Conservation (phyloP, 1,140 invertebrate genomes). For the Cherax destructor region DNA sequence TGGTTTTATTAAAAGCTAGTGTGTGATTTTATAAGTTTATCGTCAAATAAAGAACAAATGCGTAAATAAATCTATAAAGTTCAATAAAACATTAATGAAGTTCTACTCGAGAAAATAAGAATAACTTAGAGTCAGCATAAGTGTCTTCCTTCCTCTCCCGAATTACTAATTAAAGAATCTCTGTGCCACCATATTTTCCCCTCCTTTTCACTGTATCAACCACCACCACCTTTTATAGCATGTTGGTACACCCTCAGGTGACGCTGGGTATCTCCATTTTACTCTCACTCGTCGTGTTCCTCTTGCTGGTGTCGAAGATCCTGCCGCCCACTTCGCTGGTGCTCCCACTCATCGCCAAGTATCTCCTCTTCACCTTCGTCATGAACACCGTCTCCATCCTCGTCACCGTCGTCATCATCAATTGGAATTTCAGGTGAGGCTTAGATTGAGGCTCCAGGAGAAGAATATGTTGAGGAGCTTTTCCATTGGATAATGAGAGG, state of each 20-base stretch:
- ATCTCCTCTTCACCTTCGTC: slow-evolving; percentile 98
- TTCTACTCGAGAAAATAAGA: no score
- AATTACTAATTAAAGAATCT: no score
- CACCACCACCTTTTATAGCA: background rate
- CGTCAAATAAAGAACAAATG: no score
- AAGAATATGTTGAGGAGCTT: background rate
- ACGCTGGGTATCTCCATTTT: slow-evolving; percentile 98
- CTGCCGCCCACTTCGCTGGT: slow-evolving; percentile 97
- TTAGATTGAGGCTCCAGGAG: background rate
- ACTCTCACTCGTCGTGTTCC: slow-evolving; percentile 98
- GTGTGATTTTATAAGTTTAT: no score
- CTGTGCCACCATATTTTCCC: no score
- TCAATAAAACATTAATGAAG: no score
- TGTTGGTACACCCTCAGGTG: slow-evolving; percentile 76
- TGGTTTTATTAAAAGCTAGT: no score
- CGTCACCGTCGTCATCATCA: slow-evolving; percentile 99
- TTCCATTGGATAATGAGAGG: background rate
- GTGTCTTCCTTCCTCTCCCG: no score
- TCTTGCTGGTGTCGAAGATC: slow-evolving; percentile 98
- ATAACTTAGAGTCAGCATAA: no score
- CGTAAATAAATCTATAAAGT: no score
- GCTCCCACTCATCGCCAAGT: slow-evolving; percentile 97
- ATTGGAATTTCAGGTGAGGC: slow-evolving; percentile 93
- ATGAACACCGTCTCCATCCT: slow-evolving; percentile 99
- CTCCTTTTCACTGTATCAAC: no score